These are phyloP conservation scores for Orientallactaga bullata DNA, from an alignment of 2,113 vertebrate species.

Conservation along the genomic window DNA sequence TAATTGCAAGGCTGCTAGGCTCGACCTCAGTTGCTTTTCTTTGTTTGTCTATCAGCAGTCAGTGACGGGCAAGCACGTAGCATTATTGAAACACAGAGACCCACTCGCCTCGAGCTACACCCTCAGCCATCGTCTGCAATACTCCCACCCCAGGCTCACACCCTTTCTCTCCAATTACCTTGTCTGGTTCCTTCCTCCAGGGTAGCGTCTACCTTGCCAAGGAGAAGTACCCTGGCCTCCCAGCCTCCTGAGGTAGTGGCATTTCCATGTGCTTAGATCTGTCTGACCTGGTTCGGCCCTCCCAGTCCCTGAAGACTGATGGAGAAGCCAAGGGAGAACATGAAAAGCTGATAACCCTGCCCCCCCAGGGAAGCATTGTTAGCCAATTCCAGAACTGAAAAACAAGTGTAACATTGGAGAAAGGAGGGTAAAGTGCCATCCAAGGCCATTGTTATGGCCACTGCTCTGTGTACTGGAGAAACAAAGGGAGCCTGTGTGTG, in stretches of 20 bases:
- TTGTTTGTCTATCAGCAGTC: neutral
- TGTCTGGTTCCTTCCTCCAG: conserved; percentile 35
- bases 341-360: conserved; percentile 44
- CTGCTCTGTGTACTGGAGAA: conserved; percentile 3
- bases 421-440: conserved; percentile 56
- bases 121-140: neutral
- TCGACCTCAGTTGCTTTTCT: neutral
- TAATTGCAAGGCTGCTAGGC: neutral
- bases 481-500: conserved; percentile 75
- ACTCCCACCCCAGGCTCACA: neutral
- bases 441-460: conserved; percentile 69
- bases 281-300: neutral
- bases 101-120: neutral
- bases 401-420: conserved; percentile 70
- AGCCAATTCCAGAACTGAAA: conserved; percentile 35
- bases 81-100: neutral
- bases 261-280: neutral
- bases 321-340: neutral
- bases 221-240: neutral
- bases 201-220: neutral
- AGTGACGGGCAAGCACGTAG: neutral
- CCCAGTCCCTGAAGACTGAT: neutral
- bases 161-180: conserved; percentile 33
- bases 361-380: conserved; percentile 73
- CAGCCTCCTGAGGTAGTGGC: neutral